Evolutionary conservation across 1,140 invertebrate species (phyloP), one percentile per base, ranked within the genome.

Genomic region (Bombus pyrosoma): DNA sequence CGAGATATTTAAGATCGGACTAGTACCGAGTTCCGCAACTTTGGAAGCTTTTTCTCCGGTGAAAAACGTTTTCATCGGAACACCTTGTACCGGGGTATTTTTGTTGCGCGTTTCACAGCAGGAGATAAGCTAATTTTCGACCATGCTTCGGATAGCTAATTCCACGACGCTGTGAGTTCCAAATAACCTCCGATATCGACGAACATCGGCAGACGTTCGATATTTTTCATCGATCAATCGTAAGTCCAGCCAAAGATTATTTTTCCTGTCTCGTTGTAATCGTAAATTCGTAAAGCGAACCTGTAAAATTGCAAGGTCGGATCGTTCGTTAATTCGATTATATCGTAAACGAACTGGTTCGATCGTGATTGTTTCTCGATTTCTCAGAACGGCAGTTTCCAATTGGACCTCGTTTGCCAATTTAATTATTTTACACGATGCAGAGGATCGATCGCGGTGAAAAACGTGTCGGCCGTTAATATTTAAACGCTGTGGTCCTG

Each of bases 91-190:
- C 1, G 0, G 32, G 39, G 69, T 75, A 68, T 81, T 83, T 89
- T 68, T 81, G 71, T 68, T 41, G 53, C 37, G 15, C 41, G 39
- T 13, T 71, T 83, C 85, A 32, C 89, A 90, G 81, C 86, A 12
- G 71, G 83, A 85, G 86, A 88, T 90, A 91, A 90, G 90, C 75
- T 89, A 91, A 90, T 91, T 77, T 87, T 43, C 41, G 10, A 62
- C 15, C 22, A 32, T 66, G 69, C 32, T 66, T 10, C 34, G 66
- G 8, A 5, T 18, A 32, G 13, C 3, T 37, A 68, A 68, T 68
- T 43, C 4, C 34, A 37, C 47, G n/a, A 80, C 28, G 0, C 57
- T 0, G 34, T 22, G 5, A 66, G 34, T 53, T 53, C 32, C 1
- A 32, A 22, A 47, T 18, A 22, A 28, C 22, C 28, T 41, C 32